phyloP scores from a whole-genome alignment of 2,113 vertebrate genomes.

The Pygoscelis antarcticus region DNA sequence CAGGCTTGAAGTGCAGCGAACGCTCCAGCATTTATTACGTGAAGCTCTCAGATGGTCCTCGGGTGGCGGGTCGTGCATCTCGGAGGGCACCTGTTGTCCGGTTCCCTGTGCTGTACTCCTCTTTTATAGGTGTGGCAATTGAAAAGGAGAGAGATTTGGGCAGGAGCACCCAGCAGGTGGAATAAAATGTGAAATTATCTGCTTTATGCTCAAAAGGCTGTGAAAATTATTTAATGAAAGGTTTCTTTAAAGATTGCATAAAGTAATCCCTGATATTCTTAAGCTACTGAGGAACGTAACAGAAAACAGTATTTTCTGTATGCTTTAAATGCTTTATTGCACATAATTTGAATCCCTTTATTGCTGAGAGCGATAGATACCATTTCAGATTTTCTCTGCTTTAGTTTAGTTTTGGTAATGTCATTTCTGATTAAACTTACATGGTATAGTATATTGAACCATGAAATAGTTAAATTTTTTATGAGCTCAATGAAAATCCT shows the following conservation, averaged over 20 bases:
- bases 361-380: neutral
- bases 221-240: neutral
- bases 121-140: rapidly evolving
- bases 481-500: constrained; percentile 36
- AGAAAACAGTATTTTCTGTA: neutral
- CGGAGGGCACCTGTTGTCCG: rapidly evolving
- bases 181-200: neutral
- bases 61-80: rapidly evolving
- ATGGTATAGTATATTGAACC: neutral
- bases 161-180: neutral
- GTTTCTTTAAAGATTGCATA: neutral
- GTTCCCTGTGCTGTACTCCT: neutral
- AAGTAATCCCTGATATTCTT: neutral
- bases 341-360: neutral
- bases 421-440: constrained; percentile 14
- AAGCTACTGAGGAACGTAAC: neutral
- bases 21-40: rapidly evolving
- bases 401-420: neutral
- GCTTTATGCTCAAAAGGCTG: neutral
- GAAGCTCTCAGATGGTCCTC: neutral
- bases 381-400: neutral
- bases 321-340: neutral
- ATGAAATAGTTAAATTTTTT: constrained; percentile 51
- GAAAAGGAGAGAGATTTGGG: neutral
- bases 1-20: neutral